Base-by-base conservation (phyloP, 2,113 vertebrate genomes). In the Antechinus stuartii region DNA sequence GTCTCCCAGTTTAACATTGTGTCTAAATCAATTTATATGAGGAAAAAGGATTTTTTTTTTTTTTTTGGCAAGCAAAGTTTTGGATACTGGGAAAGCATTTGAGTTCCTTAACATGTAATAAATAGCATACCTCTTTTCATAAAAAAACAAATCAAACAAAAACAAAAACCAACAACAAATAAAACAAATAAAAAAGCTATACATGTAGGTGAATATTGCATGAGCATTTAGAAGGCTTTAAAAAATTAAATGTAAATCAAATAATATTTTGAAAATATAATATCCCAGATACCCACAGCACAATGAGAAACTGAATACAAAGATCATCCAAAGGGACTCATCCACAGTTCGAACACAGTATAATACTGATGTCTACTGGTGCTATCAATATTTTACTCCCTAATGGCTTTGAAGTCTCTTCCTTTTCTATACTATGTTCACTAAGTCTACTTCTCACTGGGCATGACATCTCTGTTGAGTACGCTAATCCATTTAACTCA, bases 231-330 rank as follows among this genome's bases (percentile, higher is more conserved):
- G 3, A 1, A 8, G 55, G 30, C 0, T 23, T 53, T 9, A 0
- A 94, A 91, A 27, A n/a, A 35, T 26, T 54, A 23, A 7, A 0
- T 54, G 9, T 12, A 11, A 1, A 54, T 10, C 90, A 90, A 89
- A 47, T 2, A 11, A 35, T 91, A 89, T 84, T 96, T 96, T 61
- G 92, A 97, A 94, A 68, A 35, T 27, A 35, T 14, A 68, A 35
- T 16, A n/a, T n/a, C 14, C 68, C 14, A 76, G 35, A 76, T n/a
- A 76, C 19, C 14, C 14, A n/a, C 35, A n/a, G 35, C 5, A n/a
- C 16, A 76, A 76, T 76, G 35, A 19, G 35, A n/a, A 76, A 76
- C 35, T 76, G 4, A 76, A 76, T 1, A 76, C 12, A n/a, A 16
- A n/a, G 35, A n/a, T n/a, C 35, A 19, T 76, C 4, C 68, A 76